These are phyloP conservation scores for Ennomos erosarius DNA, from an alignment of 2,888 invertebrate species.

Conservation along the genomic window DNA sequence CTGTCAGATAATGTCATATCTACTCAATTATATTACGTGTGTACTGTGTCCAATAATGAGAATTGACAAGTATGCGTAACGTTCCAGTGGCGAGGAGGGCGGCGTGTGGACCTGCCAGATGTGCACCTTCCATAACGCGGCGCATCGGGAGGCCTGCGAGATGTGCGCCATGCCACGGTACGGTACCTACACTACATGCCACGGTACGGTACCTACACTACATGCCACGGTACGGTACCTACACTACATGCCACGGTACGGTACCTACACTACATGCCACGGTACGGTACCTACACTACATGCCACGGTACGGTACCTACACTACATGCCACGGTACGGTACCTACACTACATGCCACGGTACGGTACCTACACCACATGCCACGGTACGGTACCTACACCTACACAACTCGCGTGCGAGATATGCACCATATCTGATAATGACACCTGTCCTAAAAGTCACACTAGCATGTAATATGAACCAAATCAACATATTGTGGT, in stretches of 20 bases:
- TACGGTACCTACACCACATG: neutral
- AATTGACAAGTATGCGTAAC: too few species aligned
- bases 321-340: neutral
- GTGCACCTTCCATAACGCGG: slow-evolving; percentile 96
- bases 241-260: neutral
- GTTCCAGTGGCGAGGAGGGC: slow-evolving; percentile 85
- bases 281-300: neutral
- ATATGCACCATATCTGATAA: too few species aligned
- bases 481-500: too few species aligned
- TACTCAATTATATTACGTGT: too few species aligned
- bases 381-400: neutral
- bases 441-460: too few species aligned
- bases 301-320: neutral
- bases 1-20: too few species aligned
- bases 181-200: too few species aligned
- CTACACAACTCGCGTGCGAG: too few species aligned
- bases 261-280: neutral
- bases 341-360: neutral
- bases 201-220: neutral
- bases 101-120: slow-evolving; percentile 95
- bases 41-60: too few species aligned
- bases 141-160: slow-evolving; percentile 91
- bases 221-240: neutral
- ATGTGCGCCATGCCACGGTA: slow-evolving; percentile 90
- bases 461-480: too few species aligned